phyloP scores from a whole-genome alignment of 2,888 invertebrate species.

The Lasioglossum pauxillum region DNA sequence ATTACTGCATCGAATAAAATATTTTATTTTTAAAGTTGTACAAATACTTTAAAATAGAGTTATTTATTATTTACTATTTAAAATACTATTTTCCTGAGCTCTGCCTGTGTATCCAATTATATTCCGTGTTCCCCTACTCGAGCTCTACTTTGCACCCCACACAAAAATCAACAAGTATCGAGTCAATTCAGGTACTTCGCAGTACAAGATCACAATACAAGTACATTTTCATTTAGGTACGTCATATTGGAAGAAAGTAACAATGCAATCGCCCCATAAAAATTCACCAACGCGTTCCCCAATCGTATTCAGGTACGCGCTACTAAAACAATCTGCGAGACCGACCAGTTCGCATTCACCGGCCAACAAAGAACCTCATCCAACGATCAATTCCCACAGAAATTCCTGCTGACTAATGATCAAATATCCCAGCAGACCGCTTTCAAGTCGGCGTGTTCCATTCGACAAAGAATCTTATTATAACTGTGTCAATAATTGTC shows the following conservation, averaged over 20 bases:
- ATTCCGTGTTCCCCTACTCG: too few species aligned
- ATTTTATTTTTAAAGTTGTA: too few species aligned
- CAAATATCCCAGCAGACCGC: slow-evolving; percentile 3
- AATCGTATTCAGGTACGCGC: not conserved
- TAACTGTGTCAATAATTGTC: slow-evolving; percentile 44
- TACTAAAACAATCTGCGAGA: not conserved
- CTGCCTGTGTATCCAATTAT: too few species aligned
- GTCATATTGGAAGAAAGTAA: not conserved
- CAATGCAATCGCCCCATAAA: not conserved
- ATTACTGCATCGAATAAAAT: too few species aligned
- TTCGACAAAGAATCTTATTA: slow-evolving; percentile 7
- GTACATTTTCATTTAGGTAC: not conserved
- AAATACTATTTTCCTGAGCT: too few species aligned
- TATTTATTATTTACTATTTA: too few species aligned
- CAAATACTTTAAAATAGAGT: too few species aligned
- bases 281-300: not conserved
- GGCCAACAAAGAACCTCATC: not conserved
- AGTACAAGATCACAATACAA: not conserved
- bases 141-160: too few species aligned
- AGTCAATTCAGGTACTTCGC: not conserved
- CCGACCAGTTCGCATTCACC: not conserved
- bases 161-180: not conserved
- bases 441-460: slow-evolving; percentile 1
- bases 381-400: slow-evolving; percentile 10
- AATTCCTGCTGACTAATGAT: not conserved